A percentile compares a stretch with the other conserved stretches of the same genome.
Evolutionary conservation across 2,113 vertebrate genomes (phyloP).

Genomic region (Lampris megalopsis): DNA sequence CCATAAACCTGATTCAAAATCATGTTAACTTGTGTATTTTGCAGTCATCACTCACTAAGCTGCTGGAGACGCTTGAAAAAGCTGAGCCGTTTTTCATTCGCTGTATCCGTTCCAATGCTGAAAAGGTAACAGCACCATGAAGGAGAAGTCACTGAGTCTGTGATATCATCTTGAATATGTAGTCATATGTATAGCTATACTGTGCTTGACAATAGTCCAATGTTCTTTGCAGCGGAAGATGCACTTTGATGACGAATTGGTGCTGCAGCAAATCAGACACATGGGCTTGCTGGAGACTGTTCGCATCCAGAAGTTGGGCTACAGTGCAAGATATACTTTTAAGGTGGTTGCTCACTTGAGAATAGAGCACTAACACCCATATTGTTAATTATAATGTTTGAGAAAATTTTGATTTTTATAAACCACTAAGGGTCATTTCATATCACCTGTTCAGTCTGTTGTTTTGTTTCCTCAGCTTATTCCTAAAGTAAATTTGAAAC

Average conservation of each 20-base stretch:
- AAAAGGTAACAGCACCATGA: constrained; percentile 83
- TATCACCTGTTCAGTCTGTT: no score
- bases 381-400: no score
- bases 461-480: no score
- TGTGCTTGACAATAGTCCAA: background rate
- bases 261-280: constrained; percentile 91
- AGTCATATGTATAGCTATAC: background rate
- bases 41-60: constrained; percentile 89
- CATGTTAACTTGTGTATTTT: constrained; percentile 31
- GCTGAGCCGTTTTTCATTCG: constrained; percentile 94
- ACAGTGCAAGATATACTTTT: constrained; percentile 93
- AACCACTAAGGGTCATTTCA: no score
- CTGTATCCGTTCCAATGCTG: constrained; percentile 91
- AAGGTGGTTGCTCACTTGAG: constrained; percentile 77
- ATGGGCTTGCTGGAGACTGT: constrained; percentile 91
- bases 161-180: background rate
- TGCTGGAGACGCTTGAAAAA: constrained; percentile 87
- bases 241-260: constrained; percentile 89
- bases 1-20: background rate
- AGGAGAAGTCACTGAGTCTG: background rate
- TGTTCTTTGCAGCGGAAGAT: constrained; percentile 86
- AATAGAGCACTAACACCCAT: background rate
- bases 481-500: no score
- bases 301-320: constrained; percentile 89
- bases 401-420: no score